These are phyloP conservation scores for Sebastes elongatus DNA, from an alignment of 2,797 vertebrate genomes.

Conservation along the genomic window DNA sequence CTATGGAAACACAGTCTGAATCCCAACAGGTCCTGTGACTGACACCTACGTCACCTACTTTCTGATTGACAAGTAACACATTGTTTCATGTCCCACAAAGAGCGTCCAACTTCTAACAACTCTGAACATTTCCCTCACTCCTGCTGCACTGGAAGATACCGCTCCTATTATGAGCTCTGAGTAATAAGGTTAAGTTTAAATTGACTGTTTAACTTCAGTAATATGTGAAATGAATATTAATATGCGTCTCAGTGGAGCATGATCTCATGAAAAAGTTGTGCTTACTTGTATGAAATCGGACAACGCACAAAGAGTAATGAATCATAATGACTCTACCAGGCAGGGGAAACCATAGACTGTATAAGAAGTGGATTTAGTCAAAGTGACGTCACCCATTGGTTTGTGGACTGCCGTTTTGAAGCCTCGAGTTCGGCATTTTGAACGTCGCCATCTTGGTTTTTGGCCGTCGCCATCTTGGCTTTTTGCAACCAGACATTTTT, in stretches of 20 bases:
- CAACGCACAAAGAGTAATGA: accelerated
- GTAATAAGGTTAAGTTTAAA: not conserved
- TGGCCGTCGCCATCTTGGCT: too few species aligned
- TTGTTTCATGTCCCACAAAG: not conserved
- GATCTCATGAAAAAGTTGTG: not conserved
- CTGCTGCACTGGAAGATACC: not conserved
- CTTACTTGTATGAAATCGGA: not conserved
- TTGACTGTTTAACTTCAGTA: not conserved
- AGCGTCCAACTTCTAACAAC: not conserved
- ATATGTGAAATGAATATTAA: not conserved
- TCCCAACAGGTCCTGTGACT: constrained; percentile 34
- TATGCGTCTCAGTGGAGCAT: not conserved
- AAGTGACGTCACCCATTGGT: too few species aligned
- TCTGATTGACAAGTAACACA: constrained; percentile 16
- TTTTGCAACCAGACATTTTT: too few species aligned
- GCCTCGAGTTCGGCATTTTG: too few species aligned
- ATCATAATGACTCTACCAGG: not conserved
- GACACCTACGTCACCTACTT: constrained; percentile 35
- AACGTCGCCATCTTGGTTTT: too few species aligned
- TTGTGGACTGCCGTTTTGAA: too few species aligned
- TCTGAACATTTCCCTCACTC: not conserved
- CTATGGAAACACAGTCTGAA: constrained; percentile 45
- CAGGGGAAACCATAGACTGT: too few species aligned
- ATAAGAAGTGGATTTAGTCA: too few species aligned
- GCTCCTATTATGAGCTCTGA: not conserved